Evolutionary conservation across 2,888 invertebrate genomes (phyloP), one percentile per base, ranked within the genome.

Genomic region (Toxonevra muliebris): DNA sequence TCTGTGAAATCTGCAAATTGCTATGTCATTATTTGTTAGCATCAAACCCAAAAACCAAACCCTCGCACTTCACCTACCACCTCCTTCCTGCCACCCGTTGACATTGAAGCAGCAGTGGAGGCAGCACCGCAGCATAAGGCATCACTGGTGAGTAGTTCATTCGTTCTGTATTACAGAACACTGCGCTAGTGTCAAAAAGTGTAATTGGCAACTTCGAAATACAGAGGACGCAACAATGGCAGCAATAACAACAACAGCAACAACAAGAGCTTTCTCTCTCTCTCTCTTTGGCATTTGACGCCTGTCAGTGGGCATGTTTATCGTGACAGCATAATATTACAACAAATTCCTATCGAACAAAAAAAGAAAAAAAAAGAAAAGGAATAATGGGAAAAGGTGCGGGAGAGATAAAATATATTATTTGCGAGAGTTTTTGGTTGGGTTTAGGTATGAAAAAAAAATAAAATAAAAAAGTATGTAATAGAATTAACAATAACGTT

Each of bases 1-100:
- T 80, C 80, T 80, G 77, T 78, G 81, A 82, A 80, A 79, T 81
- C 80, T 81, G 81, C 81, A 81, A 81, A 81, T 81, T 81, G 81
- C 80, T 77, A 75, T 82, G 81, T 81, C 81, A 82, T 81, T 82
- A 82, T 81, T 80, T 81, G 81, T 81, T 81, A 81, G 77, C 76
- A 78, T 81, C 80, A 81, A 71, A 68, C 40, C 40, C 74, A 73
- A 73, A 59, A 66, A 62, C 68, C 66, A 61, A 55, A 17, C 45
- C 66, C 41, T 69, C 67, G 66, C 73, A 70, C 66, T 69, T 68
- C 69, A 69, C 66, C 64, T 69, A 69, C 69, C 68, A 69, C 65
- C 52, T 64, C 61, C 58, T 59, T 64, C 52, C 30, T 30, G 30
- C 7, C 30, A 30, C 30, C 30, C 30, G 30, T 30, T 30, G 30